Evolutionary conservation across 2,888 invertebrate species (phyloP), one percentile per base, ranked within the genome.

Genomic region (Calliopum simillimum): DNA sequence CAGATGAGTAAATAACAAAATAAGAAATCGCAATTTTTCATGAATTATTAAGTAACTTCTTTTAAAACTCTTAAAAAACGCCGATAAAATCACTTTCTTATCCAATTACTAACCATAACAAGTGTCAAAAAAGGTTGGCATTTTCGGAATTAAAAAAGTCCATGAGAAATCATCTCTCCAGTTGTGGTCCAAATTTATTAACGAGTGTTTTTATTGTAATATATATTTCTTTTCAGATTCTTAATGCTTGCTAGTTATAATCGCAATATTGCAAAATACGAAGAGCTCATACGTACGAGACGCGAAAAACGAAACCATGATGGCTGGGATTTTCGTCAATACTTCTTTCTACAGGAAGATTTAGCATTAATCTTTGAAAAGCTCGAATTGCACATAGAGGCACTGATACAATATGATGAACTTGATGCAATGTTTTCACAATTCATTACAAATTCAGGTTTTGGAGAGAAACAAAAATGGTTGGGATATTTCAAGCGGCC

Each of bases 341-440:
- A 98, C 87, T 98, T 98, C 88, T 90, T 96, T 77, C 89, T 98
- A 77, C 89, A 97, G 93, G 98, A 98, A 88, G 97, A 98, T 88
- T 88, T 98, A 77, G 98, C 97, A 71, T 94, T 98, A 87, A 95
- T 96, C 75, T 89, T 97, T 79, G 96, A 98, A 89, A 97, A 97
- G 93, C 87, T 98, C 76, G 96, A 96, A 70, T 88, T 98, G 75
- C 93, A 94, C 81, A 96, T 97, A 76, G 98, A 98, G 87, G 96
- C 98, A 14, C 88, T 98, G 76, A 94, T 98, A 68, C 98, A 98
- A 82, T 99, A 98, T 85, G 98, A 98, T 84, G 98, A 98, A 87
- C 88, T 99, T 81, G 98, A 98, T 88, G 98, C 97, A 63, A 89
- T 98, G 77, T 97, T 98, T 86, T 96, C 97, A 2, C 98, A 98